Base-by-base conservation (phyloP, 2,888 invertebrate genomes). In the Eledone cirrhosa region DNA sequence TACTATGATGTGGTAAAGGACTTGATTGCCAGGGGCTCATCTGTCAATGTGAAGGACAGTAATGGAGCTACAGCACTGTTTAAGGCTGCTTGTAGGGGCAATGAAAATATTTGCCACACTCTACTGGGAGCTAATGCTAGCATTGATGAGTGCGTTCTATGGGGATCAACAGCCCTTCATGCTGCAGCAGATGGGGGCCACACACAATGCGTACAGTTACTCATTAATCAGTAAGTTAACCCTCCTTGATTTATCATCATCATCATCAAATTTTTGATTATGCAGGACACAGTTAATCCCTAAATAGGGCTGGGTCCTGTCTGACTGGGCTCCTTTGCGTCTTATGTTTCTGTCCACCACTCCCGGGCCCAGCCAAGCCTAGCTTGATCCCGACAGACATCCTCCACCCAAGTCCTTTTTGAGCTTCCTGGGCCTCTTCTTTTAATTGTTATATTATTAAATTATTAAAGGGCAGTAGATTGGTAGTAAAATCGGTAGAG, bases 181-280 rank as follows among this genome's bases (percentile, higher is more conserved):
- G 86, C 86, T 11, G 86, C 86, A 8, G 81, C 84, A 11, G 87
- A 87, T 77, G 80, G 86, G n/a, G 85, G 86, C 2, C 85, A 87
- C 72, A 77, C 80, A 19, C 80, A 81, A 0, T 86, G 86, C 78
- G 83, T 86, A 2, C 80, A 80, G 27, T 72, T 85, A 13, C 81
- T 87, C 13, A 80, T 87, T 14, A 47, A 81, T 11, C 79, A 81
- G 86, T 86, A 81, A 48, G 81, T 78, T 19, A 77, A 5, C 27
- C 13, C 0, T 19, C n/a, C n/a, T 1, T 69, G 19, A 77, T 19
- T 27, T 22, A 13, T 24, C 11, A 19, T 5, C 2, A 16, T 27
- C 8, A 16, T 31, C 8, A 0, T 31, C 7, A n/a, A n/a, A n/a
- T n/a, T n/a, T n/a, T n/a, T n/a, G n/a, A n/a, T n/a, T n/a, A n/a